Evolutionary conservation across 1,140 invertebrate genomes (phyloP).

Genomic region (Drosophila nasuta): DNA sequence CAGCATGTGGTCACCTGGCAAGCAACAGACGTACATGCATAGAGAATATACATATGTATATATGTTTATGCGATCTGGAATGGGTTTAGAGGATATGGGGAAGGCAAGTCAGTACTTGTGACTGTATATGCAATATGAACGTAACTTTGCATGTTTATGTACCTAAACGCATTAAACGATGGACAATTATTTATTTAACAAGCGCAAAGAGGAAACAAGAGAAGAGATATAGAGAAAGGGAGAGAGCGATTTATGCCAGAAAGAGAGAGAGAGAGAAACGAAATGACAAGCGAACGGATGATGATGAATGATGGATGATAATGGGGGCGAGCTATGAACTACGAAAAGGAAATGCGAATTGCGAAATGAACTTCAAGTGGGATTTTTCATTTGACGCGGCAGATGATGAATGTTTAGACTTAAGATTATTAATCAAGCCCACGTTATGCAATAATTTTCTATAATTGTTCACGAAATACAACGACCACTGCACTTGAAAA

Average conservation of each 20-base stretch:
- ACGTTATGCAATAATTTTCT: conserved; percentile 13
- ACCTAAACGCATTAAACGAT: conserved; percentile 60
- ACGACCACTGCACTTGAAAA: neutral
- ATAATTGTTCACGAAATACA: conserved; percentile 15
- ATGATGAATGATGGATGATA: conserved; percentile 43
- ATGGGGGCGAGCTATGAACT: conserved; percentile 8
- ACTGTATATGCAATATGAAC: conserved; percentile 45
- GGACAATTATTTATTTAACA: conserved; percentile 75
- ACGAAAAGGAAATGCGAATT: conserved; percentile 44
- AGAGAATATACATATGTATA: conserved; percentile 4
- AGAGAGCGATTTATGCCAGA: neutral
- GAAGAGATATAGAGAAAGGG: neutral
- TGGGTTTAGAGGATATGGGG: conserved; percentile 13
- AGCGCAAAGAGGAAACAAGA: conserved; percentile 23
- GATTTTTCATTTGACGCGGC: conserved; percentile 37
- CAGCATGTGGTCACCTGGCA: conserved; percentile 65
- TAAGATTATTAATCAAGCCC: conserved; percentile 37
- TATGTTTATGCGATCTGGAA: conserved; percentile 23
- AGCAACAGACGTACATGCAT: conserved; percentile 18
- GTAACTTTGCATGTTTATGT: conserved; percentile 67
- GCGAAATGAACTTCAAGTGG: conserved; percentile 33
- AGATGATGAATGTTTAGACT: conserved; percentile 40
- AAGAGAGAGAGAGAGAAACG: neutral
- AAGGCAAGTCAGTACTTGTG: conserved; percentile 18
- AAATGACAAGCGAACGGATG: conserved; percentile 48